These are phyloP conservation scores for Apaloderma vittatum DNA, from an alignment of 2,113 vertebrate genomes.

Conservation along the genomic window DNA sequence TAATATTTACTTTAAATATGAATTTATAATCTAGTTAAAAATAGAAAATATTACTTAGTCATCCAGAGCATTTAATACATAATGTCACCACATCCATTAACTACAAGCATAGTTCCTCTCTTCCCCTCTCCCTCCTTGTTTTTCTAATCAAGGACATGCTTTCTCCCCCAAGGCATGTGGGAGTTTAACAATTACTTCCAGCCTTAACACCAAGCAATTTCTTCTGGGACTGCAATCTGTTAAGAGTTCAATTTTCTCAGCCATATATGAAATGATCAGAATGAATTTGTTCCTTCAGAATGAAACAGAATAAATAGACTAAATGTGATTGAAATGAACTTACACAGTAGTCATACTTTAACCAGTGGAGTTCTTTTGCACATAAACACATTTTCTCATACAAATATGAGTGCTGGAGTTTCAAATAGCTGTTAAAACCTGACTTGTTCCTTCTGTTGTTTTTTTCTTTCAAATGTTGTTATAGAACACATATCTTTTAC, in stretches of 20 bases:
- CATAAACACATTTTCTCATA: neutral
- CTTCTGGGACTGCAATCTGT: slow-evolving; percentile 81
- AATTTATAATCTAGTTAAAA: slow-evolving; percentile 64
- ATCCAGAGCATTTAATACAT: slow-evolving; percentile 31
- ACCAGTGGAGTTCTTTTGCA: slow-evolving; percentile 15
- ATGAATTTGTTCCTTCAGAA: slow-evolving; percentile 83
- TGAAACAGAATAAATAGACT: slow-evolving; percentile 80
- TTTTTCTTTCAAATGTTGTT: neutral
- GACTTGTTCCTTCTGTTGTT: neutral
- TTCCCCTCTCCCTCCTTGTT: slow-evolving; percentile 48
- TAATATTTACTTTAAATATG: slow-evolving; percentile 60
- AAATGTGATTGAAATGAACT: slow-evolving; percentile 83
- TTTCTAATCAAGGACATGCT: slow-evolving; percentile 80
- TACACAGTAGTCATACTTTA: slow-evolving; percentile 60
- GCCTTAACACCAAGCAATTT: slow-evolving; percentile 82
- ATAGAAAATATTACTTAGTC: neutral
- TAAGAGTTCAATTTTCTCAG: slow-evolving; percentile 83
- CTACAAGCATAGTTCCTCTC: neutral
- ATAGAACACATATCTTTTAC: neutral
- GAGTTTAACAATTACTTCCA: slow-evolving; percentile 84
- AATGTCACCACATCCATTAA: slow-evolving; percentile 27
- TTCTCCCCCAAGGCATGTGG: slow-evolving; percentile 75
- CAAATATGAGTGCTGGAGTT: neutral
- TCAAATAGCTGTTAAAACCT: neutral
- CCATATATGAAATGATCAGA: slow-evolving; percentile 81